Base-by-base conservation (phyloP, 1,140 invertebrate genomes). In the Panagrolaimus sp. region DNA sequence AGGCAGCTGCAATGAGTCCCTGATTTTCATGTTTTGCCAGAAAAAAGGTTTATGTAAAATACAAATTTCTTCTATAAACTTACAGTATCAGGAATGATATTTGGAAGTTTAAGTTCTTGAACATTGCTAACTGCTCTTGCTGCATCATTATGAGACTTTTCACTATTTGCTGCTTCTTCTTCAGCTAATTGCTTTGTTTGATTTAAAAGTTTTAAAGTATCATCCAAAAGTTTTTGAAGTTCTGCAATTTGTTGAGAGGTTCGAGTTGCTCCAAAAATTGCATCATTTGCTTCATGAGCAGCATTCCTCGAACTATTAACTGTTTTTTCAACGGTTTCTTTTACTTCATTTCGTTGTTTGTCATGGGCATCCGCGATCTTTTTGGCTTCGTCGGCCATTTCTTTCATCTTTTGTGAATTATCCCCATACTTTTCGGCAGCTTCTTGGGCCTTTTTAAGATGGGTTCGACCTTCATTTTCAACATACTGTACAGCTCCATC, bases 361-460 rank as follows among this genome's bases (percentile, higher is more conserved):
- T 74, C 58, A 44, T 82, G 80, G 12, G 48, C 26, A 52, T 78
- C 74, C 12, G 69, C 76, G 26, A 79, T 43, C 28, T 44, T 46
- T 43, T 69, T 69, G n/a, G 76, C 71, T 45, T 80, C 71, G 24
- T 79, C 74, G 2, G 80, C 76, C 45, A 81, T 75, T 45, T 79
- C 75, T 10, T 68, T 66, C 43, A 78, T 46, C 46, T 73, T 71
- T 43, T 77, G 68, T 43, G 73, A 78, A 62, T 79, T 76, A 26
- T 82, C 82, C 58, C 80, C 80, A 71, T 76, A 82, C 47, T 82
- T 78, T 43, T 81, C 71, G 43, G 76, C 71, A 12, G 80, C 80
- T 21, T 77, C 55, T 12, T 70, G 63, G 5, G 80, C 80, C 14
- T 65, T 70, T 58, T 75, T 63, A 48, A 78, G 69, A 28, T 76